phyloP scores from a whole-genome alignment of 2,797 vertebrate species.

The Numenius phaeopus region DNA sequence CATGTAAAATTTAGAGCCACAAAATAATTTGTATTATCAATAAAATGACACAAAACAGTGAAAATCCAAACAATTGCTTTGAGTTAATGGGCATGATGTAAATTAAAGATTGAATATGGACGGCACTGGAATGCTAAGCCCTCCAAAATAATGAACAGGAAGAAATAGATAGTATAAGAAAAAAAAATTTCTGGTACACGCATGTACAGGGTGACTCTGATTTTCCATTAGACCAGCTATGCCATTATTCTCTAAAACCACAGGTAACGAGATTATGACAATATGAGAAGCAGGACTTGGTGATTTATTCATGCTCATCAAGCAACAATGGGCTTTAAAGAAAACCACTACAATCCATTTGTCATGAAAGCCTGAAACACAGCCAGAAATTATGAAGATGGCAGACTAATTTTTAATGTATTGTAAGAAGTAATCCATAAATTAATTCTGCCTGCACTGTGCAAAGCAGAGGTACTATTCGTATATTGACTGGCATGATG shows the following conservation, averaged over 20 bases:
- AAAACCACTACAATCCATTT: background rate
- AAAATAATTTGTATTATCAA: background rate
- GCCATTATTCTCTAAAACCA: background rate
- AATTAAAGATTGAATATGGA: background rate
- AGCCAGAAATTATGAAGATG: background rate
- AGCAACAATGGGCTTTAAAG: background rate
- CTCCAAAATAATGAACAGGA: background rate
- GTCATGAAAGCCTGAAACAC: background rate
- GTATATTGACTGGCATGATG: background rate
- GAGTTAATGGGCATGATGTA: background rate
- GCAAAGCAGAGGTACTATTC: background rate
- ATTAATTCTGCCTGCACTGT: background rate
- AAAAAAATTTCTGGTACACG: background rate
- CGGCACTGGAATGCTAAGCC: background rate
- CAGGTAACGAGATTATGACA: background rate
- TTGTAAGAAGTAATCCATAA: background rate
- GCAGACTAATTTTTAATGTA: background rate
- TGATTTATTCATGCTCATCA: background rate
- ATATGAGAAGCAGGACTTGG: background rate
- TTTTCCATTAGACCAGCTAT: background rate
- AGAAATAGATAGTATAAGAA: background rate
- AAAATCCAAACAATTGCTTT: background rate
- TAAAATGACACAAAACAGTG: background rate
- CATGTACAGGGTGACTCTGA: background rate
- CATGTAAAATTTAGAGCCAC: conserved; percentile 4